Percentiles rank a stretch among this genome's conserved stretches.
Conservation (phyloP, 2,888 invertebrate species). For the Orchesellides sinensis region DNA sequence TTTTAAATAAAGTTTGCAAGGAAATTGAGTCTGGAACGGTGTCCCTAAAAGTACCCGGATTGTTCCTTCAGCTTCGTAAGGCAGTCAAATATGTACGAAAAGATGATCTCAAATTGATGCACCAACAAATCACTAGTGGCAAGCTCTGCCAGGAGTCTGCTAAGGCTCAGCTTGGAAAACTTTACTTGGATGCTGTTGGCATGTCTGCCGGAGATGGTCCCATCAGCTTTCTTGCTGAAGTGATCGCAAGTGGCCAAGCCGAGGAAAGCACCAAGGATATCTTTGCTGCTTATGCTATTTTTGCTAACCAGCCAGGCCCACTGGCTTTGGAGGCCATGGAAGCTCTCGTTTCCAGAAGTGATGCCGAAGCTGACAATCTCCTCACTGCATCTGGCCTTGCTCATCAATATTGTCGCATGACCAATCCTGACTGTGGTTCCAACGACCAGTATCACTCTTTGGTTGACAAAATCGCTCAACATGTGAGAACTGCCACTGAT, state of each 20-base stretch:
- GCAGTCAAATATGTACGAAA: conserved; percentile 83
- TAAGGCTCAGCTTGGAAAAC: conserved; percentile 78
- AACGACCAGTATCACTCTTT: conserved; percentile 69
- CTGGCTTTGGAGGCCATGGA: conserved; percentile 62
- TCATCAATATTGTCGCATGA: conserved; percentile 77
- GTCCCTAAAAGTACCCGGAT: conserved; percentile 83
- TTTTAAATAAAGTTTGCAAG: conserved; percentile 76
- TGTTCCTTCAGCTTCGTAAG: conserved; percentile 83
- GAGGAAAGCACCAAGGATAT: conserved; percentile 62
- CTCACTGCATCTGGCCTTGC: conserved; percentile 77
- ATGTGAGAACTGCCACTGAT: conserved; percentile 36
- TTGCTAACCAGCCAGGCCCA: conserved; percentile 67
- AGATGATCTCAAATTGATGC: conserved; percentile 84
- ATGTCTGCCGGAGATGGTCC: conserved; percentile 88
- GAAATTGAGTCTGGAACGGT: conserved; percentile 82
- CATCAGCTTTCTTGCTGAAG: conserved; percentile 83
- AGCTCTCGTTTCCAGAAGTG: conserved; percentile 56
- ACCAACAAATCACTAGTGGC: conserved; percentile 81
- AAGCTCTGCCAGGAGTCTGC: conserved; percentile 77
- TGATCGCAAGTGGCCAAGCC: conserved; percentile 79
- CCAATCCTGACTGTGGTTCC: conserved; percentile 76
- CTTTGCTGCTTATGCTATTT: conserved; percentile 66
- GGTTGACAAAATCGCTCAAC: conserved; percentile 65
- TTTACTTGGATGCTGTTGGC: conserved; percentile 89
- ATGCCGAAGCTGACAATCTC: conserved; percentile 75